Evolutionary conservation across 2,797 vertebrate genomes (phyloP), one percentile per base, ranked within the genome.

Genomic region (Hoplostethus atlanticus): DNA sequence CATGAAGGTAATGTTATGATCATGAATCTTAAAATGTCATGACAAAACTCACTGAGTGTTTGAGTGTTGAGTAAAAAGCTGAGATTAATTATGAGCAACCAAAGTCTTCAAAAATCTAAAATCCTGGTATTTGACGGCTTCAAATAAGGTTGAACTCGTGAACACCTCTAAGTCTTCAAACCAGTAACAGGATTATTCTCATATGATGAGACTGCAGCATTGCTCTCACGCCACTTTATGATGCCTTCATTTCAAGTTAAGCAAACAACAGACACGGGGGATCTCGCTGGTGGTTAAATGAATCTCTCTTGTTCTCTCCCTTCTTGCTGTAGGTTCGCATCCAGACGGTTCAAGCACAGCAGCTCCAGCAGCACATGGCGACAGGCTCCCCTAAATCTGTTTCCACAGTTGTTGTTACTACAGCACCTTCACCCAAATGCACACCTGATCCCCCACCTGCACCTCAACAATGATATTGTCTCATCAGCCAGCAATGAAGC

Each of bases 331-430:
- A 99, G 98, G 97, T 99, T 46, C 96, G 97, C 51, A 99, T 99
- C 88, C 98, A 99, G 87, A 98, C 97, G 0, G 96, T 99, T 8
- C 97, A 94, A 0, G 95, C 98, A 0, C 96, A 97, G 80, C 98
- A 98, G 78, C 95, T 99, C 17, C 98, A 98, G 77, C 96, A 97
- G 81, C 96, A 96, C 85, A 94, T 97, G 3, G 95, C 96, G 0
- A 85, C 97, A 6, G 91, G 94, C 52, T 94, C 97, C 30, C 94
- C 96, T 2, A 99, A 99, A 89, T 95, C 98, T 0, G 94, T 99
- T 34, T 98, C 98, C 58, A 98, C 98, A 0, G 97, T 99, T 10
- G 97, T 99, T 1, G 97, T 99, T 79, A 98, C 97, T 17, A 97
- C 97, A 7, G 96, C 97, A 1, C 96, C 97, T 0, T 97, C 98